A percentile compares a stretch with the other conserved stretches of the same genome.
phyloP scores from a whole-genome alignment of 92 coral and sea anemone genomes.

The Epizoanthus ramosus region DNA sequence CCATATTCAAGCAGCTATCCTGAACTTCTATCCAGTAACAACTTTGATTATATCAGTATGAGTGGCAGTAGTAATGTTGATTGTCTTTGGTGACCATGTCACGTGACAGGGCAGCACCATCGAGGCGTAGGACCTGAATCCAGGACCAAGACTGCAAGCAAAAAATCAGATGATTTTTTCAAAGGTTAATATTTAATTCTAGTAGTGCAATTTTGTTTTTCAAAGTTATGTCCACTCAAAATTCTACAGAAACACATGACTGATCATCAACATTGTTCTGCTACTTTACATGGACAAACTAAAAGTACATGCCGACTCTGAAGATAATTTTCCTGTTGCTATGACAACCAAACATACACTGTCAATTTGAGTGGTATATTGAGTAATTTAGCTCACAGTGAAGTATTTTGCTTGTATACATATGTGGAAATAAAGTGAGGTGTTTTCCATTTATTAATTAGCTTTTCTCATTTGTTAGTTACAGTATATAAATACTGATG shows the following conservation, averaged over 20 bases:
- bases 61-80: slow-evolving; percentile 33
- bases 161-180: slow-evolving; percentile 82
- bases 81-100: slow-evolving; percentile 49
- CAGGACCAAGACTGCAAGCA: slow-evolving; percentile 75
- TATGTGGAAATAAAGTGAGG: too few relatives aligned
- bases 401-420: too few relatives aligned
- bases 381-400: too few relatives aligned
- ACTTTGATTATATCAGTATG: neutral
- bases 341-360: too few relatives aligned
- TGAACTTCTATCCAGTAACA: too few relatives aligned
- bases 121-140: slow-evolving; percentile 34
- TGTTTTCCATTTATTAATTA: too few relatives aligned
- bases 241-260: neutral
- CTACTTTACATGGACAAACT: neutral
- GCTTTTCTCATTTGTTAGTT: too few relatives aligned
- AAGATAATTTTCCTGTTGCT: too few relatives aligned
- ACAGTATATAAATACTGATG: too few relatives aligned
- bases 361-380: too few relatives aligned
- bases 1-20: too few relatives aligned
- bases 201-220: neutral
- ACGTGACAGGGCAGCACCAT: slow-evolving; percentile 58
- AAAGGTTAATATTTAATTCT: slow-evolving; percentile 61
- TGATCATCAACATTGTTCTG: neutral
- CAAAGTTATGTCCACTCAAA: neutral
- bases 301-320: too few relatives aligned